Evolutionary conservation across 2,888 invertebrate genomes (phyloP).

Genomic region (Ganaspis brasiliensis): DNA sequence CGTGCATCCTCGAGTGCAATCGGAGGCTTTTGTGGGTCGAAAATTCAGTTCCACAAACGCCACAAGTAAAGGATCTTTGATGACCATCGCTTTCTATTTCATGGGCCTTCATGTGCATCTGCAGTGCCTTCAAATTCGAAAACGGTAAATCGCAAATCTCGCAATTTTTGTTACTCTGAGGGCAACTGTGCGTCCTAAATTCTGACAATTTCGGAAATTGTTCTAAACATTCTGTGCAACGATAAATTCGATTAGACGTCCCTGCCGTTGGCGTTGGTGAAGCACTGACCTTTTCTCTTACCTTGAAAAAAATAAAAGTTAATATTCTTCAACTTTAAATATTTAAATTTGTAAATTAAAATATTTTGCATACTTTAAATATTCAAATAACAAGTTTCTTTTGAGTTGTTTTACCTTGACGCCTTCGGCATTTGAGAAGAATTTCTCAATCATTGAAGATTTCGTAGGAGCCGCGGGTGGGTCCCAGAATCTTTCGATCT

Average conservation of each 20-base stretch:
- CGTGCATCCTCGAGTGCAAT: constrained; percentile 89
- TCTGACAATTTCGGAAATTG: constrained; percentile 80
- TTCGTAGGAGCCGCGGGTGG: constrained; percentile 66
- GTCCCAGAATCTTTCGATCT: constrained; percentile 84
- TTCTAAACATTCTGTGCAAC: constrained; percentile 81
- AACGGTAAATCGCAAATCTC: constrained; percentile 76
- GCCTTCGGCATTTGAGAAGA: constrained; percentile 78
- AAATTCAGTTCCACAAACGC: constrained; percentile 86
- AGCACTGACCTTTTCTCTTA: constrained; percentile 70
- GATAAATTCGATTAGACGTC: constrained; percentile 76
- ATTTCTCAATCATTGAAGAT: constrained; percentile 78
- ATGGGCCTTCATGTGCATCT: constrained; percentile 84
- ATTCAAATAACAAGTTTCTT: neutral
- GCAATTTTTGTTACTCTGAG: constrained; percentile 75
- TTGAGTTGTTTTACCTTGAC: constrained; percentile 71
- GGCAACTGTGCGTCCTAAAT: constrained; percentile 81
- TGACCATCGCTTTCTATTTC: constrained; percentile 74
- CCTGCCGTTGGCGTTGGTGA: constrained; percentile 61
- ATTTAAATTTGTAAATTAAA: neutral
- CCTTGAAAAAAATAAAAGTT: constrained; percentile 58
- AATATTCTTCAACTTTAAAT: neutral
- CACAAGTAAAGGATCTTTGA: constrained; percentile 82
- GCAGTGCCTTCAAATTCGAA: constrained; percentile 82
- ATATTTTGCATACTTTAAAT: neutral
- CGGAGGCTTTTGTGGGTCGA: constrained; percentile 85